Conservation (phyloP, 2,888 invertebrate genomes). For the Furcula furcula region DNA sequence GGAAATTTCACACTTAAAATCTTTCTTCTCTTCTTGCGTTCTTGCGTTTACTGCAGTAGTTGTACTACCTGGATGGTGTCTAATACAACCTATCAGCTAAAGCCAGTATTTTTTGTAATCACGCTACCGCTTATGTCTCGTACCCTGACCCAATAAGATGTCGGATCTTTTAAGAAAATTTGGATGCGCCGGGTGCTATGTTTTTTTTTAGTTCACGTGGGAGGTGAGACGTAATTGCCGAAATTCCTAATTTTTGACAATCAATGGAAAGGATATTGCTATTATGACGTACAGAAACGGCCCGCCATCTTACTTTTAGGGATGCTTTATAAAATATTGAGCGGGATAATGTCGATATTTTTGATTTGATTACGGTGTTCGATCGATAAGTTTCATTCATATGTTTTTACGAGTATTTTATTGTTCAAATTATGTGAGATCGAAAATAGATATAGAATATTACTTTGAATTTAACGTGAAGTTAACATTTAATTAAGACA, state of each 20-base stretch:
- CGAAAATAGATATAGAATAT: conserved; percentile 3
- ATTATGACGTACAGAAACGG: conserved; percentile 66
- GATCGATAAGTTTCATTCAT: conserved; percentile 15
- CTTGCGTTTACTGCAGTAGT: too few species aligned
- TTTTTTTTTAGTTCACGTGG: conserved; percentile 74
- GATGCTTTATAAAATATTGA: conserved; percentile 42
- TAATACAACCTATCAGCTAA: too few species aligned
- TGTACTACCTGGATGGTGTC: too few species aligned
- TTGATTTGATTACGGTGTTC: conserved; percentile 22
- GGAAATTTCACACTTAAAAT: too few species aligned
- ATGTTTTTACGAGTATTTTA: conserved; percentile 21
- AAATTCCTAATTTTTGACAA: conserved; percentile 81
- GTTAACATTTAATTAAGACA: too few species aligned
- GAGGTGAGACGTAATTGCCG: conserved; percentile 79
- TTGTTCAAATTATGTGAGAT: conserved; percentile 13
- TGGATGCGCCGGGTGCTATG: conserved; percentile 70
- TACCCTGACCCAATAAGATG: conserved; percentile 37
- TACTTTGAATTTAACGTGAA: too few species aligned
- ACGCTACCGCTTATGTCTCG: conserved; percentile 19
- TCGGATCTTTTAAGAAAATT: conserved; percentile 74
- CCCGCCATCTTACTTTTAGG: conserved; percentile 30
- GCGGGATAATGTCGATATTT: conserved; percentile 35
- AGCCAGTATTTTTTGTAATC: too few species aligned
- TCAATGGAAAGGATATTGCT: conserved; percentile 80
- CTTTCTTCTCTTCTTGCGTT: too few species aligned